These are phyloP conservation scores for Phytoseiulus persimilis DNA, from an alignment of 2,888 invertebrate species.

Conservation along the genomic window DNA sequence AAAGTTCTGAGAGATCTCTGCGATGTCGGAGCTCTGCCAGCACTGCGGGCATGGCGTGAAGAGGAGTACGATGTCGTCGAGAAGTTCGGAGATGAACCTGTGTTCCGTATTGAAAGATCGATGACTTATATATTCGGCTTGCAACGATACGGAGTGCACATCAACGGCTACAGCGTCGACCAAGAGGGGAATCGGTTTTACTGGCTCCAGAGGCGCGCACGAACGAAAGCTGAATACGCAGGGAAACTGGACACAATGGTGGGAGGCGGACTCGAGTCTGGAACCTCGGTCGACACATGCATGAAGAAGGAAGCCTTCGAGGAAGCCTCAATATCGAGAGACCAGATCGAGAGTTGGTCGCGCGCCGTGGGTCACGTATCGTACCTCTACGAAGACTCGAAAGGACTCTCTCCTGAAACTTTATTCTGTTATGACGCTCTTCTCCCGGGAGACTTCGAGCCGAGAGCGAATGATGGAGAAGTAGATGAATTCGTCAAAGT, in stretches of 20 bases:
- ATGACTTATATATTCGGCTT: not conserved
- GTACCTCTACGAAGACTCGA: not conserved
- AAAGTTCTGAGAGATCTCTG: not conserved
- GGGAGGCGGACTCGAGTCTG: conserved; percentile 8
- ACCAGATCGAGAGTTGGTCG: not conserved
- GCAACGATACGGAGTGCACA: not conserved
- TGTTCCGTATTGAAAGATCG: not conserved
- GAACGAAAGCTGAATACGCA: not conserved
- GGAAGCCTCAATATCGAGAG: not conserved
- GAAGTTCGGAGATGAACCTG: not conserved
- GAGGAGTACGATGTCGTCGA: not conserved
- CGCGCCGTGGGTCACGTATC: not conserved
- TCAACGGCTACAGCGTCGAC: not conserved
- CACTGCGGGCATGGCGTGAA: not conserved
- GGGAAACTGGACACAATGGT: not conserved
- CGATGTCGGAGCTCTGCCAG: not conserved
- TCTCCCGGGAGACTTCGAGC: conserved; percentile 7
- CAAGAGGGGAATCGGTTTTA: not conserved
- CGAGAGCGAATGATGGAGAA: not conserved
- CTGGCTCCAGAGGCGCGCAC: not conserved
- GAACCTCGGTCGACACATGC: not conserved
- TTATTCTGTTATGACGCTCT: conserved; percentile 18
- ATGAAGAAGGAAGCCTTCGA: conserved; percentile 16
- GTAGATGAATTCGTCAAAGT: conserved; percentile 7
- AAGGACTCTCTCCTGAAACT: not conserved